These are phyloP conservation scores for Sebastes nivosus DNA, from an alignment of 2,797 vertebrate species.

Conservation along the genomic window DNA sequence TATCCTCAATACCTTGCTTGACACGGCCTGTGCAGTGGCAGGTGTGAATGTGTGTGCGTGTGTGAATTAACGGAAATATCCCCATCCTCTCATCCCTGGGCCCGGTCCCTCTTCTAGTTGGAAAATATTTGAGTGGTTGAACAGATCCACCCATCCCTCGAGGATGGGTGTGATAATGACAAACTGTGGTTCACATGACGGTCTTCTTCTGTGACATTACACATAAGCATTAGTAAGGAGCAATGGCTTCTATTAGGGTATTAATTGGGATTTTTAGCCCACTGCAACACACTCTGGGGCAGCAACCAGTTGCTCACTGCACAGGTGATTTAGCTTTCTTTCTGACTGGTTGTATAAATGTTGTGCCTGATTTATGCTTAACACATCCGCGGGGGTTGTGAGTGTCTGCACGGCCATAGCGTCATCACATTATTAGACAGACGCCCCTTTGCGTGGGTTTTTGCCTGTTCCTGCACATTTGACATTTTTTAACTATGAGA, in stretches of 20 bases:
- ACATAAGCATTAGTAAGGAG: background rate
- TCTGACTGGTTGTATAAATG: background rate
- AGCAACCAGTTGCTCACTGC: background rate
- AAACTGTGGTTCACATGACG: background rate
- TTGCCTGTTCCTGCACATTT: no score
- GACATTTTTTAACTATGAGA: background rate
- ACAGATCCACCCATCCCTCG: slow-evolving; percentile 33
- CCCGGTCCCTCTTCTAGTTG: slow-evolving; percentile 8
- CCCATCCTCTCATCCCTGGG: slow-evolving; percentile 17
- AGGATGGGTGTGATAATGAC: slow-evolving; percentile 34
- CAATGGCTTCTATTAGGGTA: background rate
- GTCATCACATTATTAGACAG: no score
- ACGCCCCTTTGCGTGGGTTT: no score
- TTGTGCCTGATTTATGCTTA: background rate
- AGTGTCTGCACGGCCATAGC: no score
- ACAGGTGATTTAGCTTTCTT: background rate
- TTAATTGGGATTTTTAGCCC: background rate
- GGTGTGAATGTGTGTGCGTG: slow-evolving; percentile 19
- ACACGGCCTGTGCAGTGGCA: background rate
- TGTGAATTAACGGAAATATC: slow-evolving; percentile 37
- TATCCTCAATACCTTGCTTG: background rate
- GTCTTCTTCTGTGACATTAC: background rate
- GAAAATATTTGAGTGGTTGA: slow-evolving; percentile 32
- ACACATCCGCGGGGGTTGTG: background rate
- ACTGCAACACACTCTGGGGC: background rate